phyloP scores from a whole-genome alignment of 2,888 invertebrate species.

The Meta bourneti region DNA sequence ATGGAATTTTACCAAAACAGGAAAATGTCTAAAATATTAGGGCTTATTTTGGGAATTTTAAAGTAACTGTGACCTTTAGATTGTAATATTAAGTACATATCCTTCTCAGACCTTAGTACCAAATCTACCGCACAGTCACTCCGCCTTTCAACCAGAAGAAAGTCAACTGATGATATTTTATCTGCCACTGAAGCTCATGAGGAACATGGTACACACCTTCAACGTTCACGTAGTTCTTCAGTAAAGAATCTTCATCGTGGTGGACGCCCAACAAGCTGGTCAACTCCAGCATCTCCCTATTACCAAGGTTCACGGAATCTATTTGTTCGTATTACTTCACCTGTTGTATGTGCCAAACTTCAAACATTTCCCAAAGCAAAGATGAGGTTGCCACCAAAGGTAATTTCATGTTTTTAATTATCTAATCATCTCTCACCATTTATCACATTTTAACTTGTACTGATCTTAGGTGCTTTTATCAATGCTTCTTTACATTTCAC shows the following conservation, averaged over 20 bases:
- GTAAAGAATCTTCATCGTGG: conserved; percentile 67
- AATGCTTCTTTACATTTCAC: neutral
- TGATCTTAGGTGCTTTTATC: too few relatives aligned
- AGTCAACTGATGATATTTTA: conserved; percentile 69
- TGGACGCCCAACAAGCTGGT: conserved; percentile 66
- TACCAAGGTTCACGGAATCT: conserved; percentile 72
- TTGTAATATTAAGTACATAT: neutral
- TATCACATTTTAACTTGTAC: too few relatives aligned
- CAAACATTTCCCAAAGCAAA: conserved; percentile 75
- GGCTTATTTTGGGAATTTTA: too few relatives aligned
- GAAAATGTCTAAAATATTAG: too few relatives aligned
- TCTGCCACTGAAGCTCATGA: conserved; percentile 28
- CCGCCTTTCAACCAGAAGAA: conserved; percentile 61
- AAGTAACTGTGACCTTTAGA: too few relatives aligned
- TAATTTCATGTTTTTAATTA: conserved; percentile 5
- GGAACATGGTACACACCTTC: conserved; percentile 11
- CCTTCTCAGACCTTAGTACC: conserved; percentile 20
- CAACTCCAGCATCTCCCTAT: conserved; percentile 73
- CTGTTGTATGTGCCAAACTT: conserved; percentile 74
- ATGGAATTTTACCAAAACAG: too few relatives aligned
- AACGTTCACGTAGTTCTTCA: conserved; percentile 60
- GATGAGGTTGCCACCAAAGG: conserved; percentile 77
- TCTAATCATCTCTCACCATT: neutral
- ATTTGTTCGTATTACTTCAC: conserved; percentile 76
- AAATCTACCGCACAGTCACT: conserved; percentile 54